These are phyloP conservation scores for Apeltes quadracus DNA, from an alignment of 2,113 vertebrate genomes.

Conservation along the genomic window DNA sequence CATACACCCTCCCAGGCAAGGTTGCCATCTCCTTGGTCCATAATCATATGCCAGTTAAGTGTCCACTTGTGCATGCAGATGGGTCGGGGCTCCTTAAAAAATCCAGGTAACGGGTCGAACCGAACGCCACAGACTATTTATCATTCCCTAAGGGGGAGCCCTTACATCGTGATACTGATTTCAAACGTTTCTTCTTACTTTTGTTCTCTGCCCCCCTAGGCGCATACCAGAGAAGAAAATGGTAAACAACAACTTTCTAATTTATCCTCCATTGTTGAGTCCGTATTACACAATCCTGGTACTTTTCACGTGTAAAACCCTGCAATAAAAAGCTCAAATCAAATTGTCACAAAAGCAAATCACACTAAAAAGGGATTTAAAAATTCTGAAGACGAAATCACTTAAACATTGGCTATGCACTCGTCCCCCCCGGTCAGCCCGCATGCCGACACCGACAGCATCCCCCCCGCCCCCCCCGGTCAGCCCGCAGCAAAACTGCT, in stretches of 20 bases:
- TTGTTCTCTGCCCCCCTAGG: conserved; percentile 21
- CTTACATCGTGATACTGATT: conserved; percentile 57
- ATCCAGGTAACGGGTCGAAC: conserved; percentile 70
- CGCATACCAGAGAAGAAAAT: neutral
- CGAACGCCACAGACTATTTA: conserved; percentile 61
- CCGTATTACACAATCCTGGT: neutral
- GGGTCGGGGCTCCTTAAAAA: conserved; percentile 67
- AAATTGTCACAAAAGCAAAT: neutral
- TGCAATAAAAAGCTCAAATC: neutral
- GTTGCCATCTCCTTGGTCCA: conserved; percentile 80
- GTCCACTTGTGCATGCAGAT: conserved; percentile 81
- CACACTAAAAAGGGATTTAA: neutral
- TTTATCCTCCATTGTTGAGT: conserved; percentile 9
- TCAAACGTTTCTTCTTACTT: conserved; percentile 60
- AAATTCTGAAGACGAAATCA: neutral
- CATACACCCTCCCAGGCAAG: conserved; percentile 78
- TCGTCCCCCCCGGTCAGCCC: too few relatives aligned
- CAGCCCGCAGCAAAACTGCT: too few relatives aligned
- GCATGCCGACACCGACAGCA: too few relatives aligned
- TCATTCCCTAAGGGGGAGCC: conserved; percentile 56
- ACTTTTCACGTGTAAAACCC: neutral
- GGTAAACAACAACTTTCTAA: conserved; percentile 19
- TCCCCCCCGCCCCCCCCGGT: too few relatives aligned
- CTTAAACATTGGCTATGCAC: too few relatives aligned
- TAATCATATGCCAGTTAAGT: conserved; percentile 82